Base-by-base conservation (phyloP, 2,797 vertebrate species). In the Myioborus melanocephalus region DNA sequence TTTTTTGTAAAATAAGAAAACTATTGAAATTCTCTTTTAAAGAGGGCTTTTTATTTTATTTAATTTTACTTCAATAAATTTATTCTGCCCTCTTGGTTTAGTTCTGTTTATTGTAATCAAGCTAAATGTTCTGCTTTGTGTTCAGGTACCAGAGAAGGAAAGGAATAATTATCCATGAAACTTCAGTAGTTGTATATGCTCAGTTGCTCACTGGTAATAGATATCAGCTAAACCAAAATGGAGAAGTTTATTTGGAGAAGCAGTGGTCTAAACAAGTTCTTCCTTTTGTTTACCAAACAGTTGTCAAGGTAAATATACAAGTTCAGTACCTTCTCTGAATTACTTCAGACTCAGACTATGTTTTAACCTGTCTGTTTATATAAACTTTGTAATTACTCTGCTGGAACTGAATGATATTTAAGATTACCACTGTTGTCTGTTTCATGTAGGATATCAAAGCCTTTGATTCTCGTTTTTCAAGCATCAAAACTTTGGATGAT, bases 191-290 rank as follows among this genome's bases (percentile, higher is more conserved):
- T 96, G 72, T 99, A 27, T 99, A 99, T 70, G 98, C 98, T 83
- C 99, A 99, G 95, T 94, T 99, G 96, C 98, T 99, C 87, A 98
- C 98, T 30, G 99, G 99, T 68, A 98, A 97, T 90, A 99, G 98
- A 77, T 99, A 99, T 14, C 98, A 99, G 46, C 97, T 99, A 61
- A 98, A 97, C 96, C 98, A 98, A 85, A 98, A 97, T 32, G 99
- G 99, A 60, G 98, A 98, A 49, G 99, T 99, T 88, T 98, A 97
- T 93, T 97, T 99, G 80, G 99, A 99, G 97, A 99, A 99, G 87
- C 99, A 99, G 94, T 99, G 99, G 99, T 98, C 99, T 93, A 99
- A 99, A 96, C 99, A 99, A 97, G 96, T 98, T 91, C 98, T 99
- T 83, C 99, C 99, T 64, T 99, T 99, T 94, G 98, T 99, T 94